phyloP scores from a whole-genome alignment of 1,140 invertebrate genomes.

The Papilio polyxenes region DNA sequence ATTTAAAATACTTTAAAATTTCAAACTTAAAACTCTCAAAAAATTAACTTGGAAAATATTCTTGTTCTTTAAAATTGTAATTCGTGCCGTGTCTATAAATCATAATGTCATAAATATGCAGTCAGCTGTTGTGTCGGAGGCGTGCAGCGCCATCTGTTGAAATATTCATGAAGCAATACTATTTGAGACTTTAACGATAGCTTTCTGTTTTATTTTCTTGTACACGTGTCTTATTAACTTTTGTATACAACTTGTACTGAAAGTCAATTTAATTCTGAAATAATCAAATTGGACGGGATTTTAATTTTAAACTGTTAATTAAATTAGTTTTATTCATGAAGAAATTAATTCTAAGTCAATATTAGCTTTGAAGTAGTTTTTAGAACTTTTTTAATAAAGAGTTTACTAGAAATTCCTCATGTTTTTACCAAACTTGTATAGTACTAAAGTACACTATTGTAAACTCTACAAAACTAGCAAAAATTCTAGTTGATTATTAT shows the following conservation, averaged over 20 bases:
- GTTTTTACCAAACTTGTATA: too few species aligned
- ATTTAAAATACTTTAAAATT: background rate
- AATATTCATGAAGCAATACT: slow-evolving; percentile 9
- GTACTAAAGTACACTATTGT: too few species aligned
- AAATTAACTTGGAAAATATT: background rate
- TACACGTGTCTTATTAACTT: slow-evolving; percentile 13
- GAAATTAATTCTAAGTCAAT: background rate
- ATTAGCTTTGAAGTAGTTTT: background rate
- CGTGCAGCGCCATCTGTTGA: background rate
- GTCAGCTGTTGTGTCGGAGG: background rate
- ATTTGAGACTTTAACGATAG: background rate
- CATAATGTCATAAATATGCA: background rate
- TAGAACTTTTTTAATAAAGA: background rate
- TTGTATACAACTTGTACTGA: background rate
- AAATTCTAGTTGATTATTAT: background rate
- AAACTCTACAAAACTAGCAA: background rate
- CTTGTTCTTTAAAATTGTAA: background rate
- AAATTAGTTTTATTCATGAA: background rate
- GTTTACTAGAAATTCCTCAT: too few species aligned
- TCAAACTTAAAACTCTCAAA: too few species aligned
- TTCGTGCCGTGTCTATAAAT: background rate
- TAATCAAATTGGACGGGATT: background rate
- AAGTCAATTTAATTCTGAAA: background rate
- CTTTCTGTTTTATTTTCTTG: background rate
- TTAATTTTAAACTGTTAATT: background rate